A percentile compares a stretch with the other conserved stretches of the same genome.
Evolutionary conservation across 2,113 vertebrate species (phyloP).

Genomic region (Pao palembangensis): DNA sequence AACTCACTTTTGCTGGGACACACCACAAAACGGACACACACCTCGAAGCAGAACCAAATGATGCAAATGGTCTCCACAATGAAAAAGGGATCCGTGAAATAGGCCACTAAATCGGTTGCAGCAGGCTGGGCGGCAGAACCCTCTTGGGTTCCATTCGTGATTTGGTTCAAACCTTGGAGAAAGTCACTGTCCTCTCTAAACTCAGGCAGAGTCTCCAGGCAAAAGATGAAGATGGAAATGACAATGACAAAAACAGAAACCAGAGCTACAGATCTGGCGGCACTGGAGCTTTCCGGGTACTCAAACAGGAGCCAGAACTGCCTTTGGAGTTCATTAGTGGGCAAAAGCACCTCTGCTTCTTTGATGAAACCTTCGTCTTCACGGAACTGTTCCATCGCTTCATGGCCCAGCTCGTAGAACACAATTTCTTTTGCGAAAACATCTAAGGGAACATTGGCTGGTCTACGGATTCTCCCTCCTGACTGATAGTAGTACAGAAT

Average conservation of each 20-base stretch:
- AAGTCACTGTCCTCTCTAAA: conserved; percentile 83
- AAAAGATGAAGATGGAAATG: conserved; percentile 96
- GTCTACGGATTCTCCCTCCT: conserved; percentile 88
- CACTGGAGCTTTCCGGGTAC: conserved; percentile 93
- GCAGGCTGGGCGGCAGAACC: conserved; percentile 38
- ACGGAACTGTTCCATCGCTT: conserved; percentile 94
- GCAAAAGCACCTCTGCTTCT: conserved; percentile 86
- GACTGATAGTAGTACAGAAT: conserved; percentile 97
- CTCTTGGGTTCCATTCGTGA: conserved; percentile 63
- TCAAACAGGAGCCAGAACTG: conserved; percentile 98
- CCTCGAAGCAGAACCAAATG: conserved; percentile 95
- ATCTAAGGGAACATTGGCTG: conserved; percentile 91
- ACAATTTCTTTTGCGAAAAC: conserved; percentile 93
- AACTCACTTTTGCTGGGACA: conserved; percentile 95
- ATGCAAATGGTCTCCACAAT: conserved; percentile 94
- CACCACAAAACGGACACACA: conserved; percentile 85
- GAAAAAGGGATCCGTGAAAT: conserved; percentile 93
- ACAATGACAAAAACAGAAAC: conserved; percentile 93
- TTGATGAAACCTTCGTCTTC: conserved; percentile 94
- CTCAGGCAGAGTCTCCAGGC: conserved; percentile 92
- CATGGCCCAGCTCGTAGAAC: conserved; percentile 90
- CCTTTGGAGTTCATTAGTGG: conserved; percentile 84
- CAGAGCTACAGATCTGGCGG: conserved; percentile 86
- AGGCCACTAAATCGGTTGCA: conserved; percentile 62
- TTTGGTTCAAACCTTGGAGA: conserved; percentile 16